Base-by-base conservation (phyloP, 2,113 vertebrate genomes). In the Petromus typicus region DNA sequence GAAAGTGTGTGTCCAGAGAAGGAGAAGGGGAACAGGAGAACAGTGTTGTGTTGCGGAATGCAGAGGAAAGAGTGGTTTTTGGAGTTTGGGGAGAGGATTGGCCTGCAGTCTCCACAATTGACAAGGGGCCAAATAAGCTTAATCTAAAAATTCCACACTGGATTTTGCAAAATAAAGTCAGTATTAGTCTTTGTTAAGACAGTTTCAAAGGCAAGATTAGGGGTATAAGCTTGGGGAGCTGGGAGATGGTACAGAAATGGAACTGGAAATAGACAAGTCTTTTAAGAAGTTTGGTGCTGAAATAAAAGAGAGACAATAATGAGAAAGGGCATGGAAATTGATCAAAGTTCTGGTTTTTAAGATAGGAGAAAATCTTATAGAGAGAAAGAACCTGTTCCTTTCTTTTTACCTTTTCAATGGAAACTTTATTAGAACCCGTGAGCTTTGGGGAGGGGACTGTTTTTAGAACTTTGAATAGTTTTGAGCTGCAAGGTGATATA, bases 201-300 rank as follows among this genome's bases (percentile, higher is more conserved):
- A 54, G 23, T 81, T 87, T 90, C 88, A 93, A 80, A 93, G 59
- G 54, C 40, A 88, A 54, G 40, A 48, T 90, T 69, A 80, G 81
- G 45, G 69, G 23, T 61, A 92, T 51, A 93, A 66, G 5, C 30
- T 48, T 87, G 75, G 89, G 48, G 73, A 96, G n/a, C 48, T 43
- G 89, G 78, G 66, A 61, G 16, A n/a, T 82, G 30, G n/a, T 81
- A 22, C n/a, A 56, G 63, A 96, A 96, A 82, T 81, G 59, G 94
- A 90, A 32, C 73, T 78, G 59, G 88, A 90, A 88, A 86, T 17
- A 63, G 67, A 61, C 34, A 78, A 32, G 2, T 45, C 48, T 93
- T 67, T 59, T 61, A 48, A 82, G 43, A 87, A 80, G 63, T 83
- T 95, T 91, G 56, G n/a, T 93, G 45, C 48, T 95, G 27, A 78